Evolutionary conservation across 2,888 invertebrate genomes (phyloP), one percentile per base, ranked within the genome.

Genomic region (Caenorhabditis uteleia): DNA sequence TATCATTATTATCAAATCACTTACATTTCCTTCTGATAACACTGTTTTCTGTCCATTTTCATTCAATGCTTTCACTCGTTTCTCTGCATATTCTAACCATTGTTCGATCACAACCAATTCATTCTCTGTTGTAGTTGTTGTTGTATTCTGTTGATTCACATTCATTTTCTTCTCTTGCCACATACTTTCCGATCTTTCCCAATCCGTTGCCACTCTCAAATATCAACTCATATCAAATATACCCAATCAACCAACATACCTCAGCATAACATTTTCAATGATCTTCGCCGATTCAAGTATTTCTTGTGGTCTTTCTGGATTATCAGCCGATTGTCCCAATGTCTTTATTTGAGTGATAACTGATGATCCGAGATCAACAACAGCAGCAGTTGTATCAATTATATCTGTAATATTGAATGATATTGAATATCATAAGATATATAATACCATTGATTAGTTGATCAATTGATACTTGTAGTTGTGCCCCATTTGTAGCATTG

Each of bases 321-420:
- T 90, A 84, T 91, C 91, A 77, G 90, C 87, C 60, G 89, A 88
- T 82, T 88, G 88, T 55, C 89, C 89, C 74, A 91, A 87, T 83
- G 90, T 89, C 78, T 89, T 89, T 69, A 92, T 86, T 79, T 89
- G 73, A 46, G 89, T 89, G 77, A 92, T 86, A 67, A 92, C 86
- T 50, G 87, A 71, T 16, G 77, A 56, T 26, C 92, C 92, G 70
- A 90, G 88, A 81, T 91, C 90, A 45, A 92, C 86, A 2, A 91
- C 90, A n/a, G 88, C 87, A 88, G 91, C 90, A 2, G 91, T 88
- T 6, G 89, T 87, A 71, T 91, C 91, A 56, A 92, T 85, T 84
- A 91, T 89, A 62, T 83, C 86, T 86, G 72, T 40, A 77, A 59
- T 10, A 27, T 18, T 34, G 8, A n/a, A 5, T 34, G 5, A 34